Conservation (phyloP, 2,888 invertebrate genomes). For the Trypoxylon attenuatum region DNA sequence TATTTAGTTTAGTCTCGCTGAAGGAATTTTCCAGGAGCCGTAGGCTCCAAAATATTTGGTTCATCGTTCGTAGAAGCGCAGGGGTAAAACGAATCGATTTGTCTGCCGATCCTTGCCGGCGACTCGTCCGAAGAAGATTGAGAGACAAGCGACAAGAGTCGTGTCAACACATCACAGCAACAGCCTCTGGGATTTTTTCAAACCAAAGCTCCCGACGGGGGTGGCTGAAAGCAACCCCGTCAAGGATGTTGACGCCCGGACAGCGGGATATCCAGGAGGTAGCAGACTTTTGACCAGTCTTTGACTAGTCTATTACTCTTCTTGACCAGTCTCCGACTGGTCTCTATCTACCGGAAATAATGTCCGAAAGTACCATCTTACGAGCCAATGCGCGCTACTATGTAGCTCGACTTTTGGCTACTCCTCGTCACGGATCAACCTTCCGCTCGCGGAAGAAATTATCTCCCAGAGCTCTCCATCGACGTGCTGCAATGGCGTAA, state of each 20-base stretch:
- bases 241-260: constrained; percentile 43
- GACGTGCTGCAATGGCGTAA: constrained; percentile 24
- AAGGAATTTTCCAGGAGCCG: no score
- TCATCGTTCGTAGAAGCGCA: neutral
- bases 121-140: neutral
- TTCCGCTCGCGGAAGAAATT: constrained; percentile 38
- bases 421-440: constrained; percentile 46
- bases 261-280: constrained; percentile 40
- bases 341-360: no score
- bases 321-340: no score
- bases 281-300: no score
- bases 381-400: constrained; percentile 31
- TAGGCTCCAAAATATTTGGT: neutral
- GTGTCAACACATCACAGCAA: constrained; percentile 39
- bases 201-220: constrained; percentile 9
- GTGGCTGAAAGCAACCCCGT: constrained; percentile 44
- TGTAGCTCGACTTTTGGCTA: constrained; percentile 52
- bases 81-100: neutral
- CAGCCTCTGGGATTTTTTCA: constrained; percentile 19
- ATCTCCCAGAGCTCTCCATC: constrained; percentile 22
- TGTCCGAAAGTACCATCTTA: no score
- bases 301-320: no score
- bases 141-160: constrained; percentile 20
- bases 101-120: no score
- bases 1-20: no score